A percentile compares a stretch with the other conserved stretches of the same genome.
phyloP scores from a whole-genome alignment of 2,888 invertebrate species.

The Apomyelois bistriatella region DNA sequence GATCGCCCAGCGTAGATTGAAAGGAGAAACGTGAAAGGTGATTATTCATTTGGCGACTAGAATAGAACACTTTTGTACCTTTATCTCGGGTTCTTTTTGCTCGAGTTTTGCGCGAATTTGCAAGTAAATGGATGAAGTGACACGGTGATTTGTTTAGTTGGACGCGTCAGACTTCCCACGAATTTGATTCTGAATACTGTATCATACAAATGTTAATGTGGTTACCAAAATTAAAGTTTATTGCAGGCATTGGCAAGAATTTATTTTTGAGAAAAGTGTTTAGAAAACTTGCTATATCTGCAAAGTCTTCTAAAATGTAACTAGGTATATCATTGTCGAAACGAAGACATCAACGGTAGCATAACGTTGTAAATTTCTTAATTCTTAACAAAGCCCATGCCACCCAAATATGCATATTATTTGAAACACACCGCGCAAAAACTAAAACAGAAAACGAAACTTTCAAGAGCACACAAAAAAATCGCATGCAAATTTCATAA shows the following conservation, averaged over 20 bases:
- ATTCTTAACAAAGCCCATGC: slow-evolving; percentile 4
- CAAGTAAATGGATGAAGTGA: slow-evolving; percentile 76
- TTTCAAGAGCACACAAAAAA: slow-evolving; percentile 57
- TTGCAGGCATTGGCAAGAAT: too few species aligned
- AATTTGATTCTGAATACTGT: slow-evolving; percentile 46
- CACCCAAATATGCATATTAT: slow-evolving; percentile 3
- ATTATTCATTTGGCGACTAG: slow-evolving; percentile 80
- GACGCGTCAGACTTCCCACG: slow-evolving; percentile 65
- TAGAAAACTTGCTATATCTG: too few species aligned
- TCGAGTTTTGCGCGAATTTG: slow-evolving; percentile 76
- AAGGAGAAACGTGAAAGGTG: slow-evolving; percentile 78
- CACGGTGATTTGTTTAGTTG: slow-evolving; percentile 71
- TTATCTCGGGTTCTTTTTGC: slow-evolving; percentile 73
- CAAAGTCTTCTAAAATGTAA: too few species aligned
- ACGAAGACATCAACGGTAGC: too few species aligned
- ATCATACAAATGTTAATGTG: slow-evolving; percentile 36
- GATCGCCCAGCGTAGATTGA: slow-evolving; percentile 75
- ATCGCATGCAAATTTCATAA: slow-evolving; percentile 56
- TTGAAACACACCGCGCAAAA: slow-evolving; percentile 27
- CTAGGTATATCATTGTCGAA: too few species aligned
- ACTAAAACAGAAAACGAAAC: slow-evolving; percentile 32
- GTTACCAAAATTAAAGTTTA: slow-evolving; percentile 21
- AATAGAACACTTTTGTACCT: slow-evolving; percentile 79
- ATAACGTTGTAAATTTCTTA: not conserved
- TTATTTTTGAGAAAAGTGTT: too few species aligned